Conservation (phyloP, 2,797 vertebrate species). For the Chrosomus eos region DNA sequence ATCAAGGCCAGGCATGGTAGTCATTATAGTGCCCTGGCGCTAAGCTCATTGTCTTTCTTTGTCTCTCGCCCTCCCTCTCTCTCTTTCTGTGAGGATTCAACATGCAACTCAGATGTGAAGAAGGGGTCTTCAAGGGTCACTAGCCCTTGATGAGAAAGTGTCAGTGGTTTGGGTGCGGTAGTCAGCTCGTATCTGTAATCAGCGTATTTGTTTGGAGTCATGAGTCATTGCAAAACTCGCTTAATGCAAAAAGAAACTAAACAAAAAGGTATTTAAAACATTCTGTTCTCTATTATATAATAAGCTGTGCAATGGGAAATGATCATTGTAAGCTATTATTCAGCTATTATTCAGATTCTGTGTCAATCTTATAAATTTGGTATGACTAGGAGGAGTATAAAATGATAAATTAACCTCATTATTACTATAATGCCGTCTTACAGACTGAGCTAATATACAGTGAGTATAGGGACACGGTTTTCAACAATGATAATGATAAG, state of each 20-base stretch:
- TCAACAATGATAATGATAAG: not conserved
- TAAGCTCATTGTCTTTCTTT: constrained; percentile 79
- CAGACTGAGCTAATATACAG: not conserved
- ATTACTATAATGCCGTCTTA: constrained; percentile 35
- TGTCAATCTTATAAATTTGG: constrained; percentile 47
- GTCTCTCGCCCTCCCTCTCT: constrained; percentile 8
- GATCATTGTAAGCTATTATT: not conserved
- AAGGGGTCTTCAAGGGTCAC: constrained; percentile 68
- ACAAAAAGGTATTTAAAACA: constrained; percentile 30
- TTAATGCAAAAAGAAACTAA: constrained; percentile 24
- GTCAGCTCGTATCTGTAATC: constrained; percentile 13
- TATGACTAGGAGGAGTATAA: constrained; percentile 52
- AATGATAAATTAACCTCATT: constrained; percentile 52
- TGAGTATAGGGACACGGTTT: not conserved
- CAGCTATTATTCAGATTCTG: not conserved
- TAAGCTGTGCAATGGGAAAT: not conserved
- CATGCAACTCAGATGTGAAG: constrained; percentile 68
- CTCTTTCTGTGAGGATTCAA: constrained; percentile 50
- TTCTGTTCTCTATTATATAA: constrained; percentile 32
- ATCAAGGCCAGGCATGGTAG: constrained; percentile 81
- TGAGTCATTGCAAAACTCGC: not conserved
- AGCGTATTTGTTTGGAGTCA: constrained; percentile 28
- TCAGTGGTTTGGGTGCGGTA: constrained; percentile 34
- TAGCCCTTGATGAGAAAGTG: constrained; percentile 20
- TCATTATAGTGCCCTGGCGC: constrained; percentile 77